Conservation (phyloP, 2,797 vertebrate species). For the Lophotriccus pileatus region DNA sequence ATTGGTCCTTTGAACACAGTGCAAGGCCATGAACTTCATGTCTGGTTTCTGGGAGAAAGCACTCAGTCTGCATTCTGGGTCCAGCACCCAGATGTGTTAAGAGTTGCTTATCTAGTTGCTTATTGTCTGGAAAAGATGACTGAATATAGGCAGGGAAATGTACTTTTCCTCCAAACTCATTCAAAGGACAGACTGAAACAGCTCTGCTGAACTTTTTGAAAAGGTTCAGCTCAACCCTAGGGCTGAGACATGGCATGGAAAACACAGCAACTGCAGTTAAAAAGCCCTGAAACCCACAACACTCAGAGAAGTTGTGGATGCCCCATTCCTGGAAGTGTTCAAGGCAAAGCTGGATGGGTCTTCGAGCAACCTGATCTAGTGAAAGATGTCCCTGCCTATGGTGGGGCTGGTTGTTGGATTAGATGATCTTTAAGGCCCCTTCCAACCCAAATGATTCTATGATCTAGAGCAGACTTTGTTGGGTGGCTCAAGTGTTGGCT, state of each 20-base stretch:
- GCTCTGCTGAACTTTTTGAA: not conserved
- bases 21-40: not conserved
- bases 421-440: not conserved
- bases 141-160: not conserved
- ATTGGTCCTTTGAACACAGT: not conserved
- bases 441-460: not conserved
- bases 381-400: not conserved
- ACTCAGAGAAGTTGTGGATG: not conserved
- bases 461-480: not conserved
- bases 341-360: not conserved
- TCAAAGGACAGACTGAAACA: not conserved
- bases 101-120: not conserved
- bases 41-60: not conserved
- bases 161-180: not conserved
- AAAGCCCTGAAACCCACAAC: not conserved
- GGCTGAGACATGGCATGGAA: not conserved
- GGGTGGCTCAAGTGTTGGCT: not conserved
- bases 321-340: not conserved
- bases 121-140: not conserved
- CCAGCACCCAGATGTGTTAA: not conserved
- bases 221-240: not conserved
- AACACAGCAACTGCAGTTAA: not conserved
- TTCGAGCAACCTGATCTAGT: not conserved
- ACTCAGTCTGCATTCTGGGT: not conserved
- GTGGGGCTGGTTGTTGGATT: not conserved